Percentiles rank a stretch among this genome's conserved stretches.
Evolutionary conservation across 2,113 vertebrate genomes (phyloP).

Genomic region (Zeus faber): DNA sequence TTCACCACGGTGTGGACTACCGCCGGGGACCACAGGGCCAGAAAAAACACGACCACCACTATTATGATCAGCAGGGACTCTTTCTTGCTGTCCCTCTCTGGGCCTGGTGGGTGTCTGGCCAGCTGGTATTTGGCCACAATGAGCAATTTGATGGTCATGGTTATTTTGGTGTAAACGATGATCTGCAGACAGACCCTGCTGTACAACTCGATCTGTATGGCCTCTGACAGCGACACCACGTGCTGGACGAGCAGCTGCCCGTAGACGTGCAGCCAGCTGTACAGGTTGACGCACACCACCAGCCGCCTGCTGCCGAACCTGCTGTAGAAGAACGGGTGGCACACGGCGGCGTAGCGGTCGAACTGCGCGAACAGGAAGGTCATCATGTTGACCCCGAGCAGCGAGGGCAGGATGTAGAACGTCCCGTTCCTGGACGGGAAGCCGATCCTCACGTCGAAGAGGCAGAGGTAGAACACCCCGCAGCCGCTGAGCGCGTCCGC

Average conservation of each 20-base stretch:
- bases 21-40: slow-evolving; percentile 39
- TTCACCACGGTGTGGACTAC: slow-evolving; percentile 41
- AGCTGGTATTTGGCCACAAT: slow-evolving; percentile 40
- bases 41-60: slow-evolving; percentile 43
- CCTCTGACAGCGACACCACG: slow-evolving; percentile 12
- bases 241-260: neutral
- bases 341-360: slow-evolving; percentile 42
- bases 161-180: neutral
- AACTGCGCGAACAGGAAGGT: slow-evolving; percentile 52
- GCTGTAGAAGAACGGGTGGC: slow-evolving; percentile 41
- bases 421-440: slow-evolving; percentile 64
- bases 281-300: slow-evolving; percentile 5
- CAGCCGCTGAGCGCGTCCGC: slow-evolving; percentile 66
- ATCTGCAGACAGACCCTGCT: slow-evolving; percentile 1
- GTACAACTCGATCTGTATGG: slow-evolving; percentile 26
- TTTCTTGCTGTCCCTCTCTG: slow-evolving; percentile 39
- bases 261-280: neutral
- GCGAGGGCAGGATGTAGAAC: slow-evolving; percentile 42
- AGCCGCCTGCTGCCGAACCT: slow-evolving; percentile 27
- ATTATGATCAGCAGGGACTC: slow-evolving; percentile 45
- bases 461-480: slow-evolving; percentile 63
- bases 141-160: neutral
- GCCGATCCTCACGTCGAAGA: slow-evolving; percentile 69
- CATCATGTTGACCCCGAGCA: slow-evolving; percentile 17
- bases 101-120: slow-evolving; percentile 23